phyloP scores from a whole-genome alignment of 2,113 vertebrate species.

The Oryctolagus cuniculus region mOryCun1.1 NC_091443.1:32747001-32747500 shows the following conservation, averaged over 20 bases:
- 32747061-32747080: not conserved
- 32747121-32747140: not conserved
- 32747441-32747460: not conserved
- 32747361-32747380: not conserved
- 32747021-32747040: not conserved
- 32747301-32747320: not conserved
- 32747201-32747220: not conserved
- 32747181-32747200: not conserved
- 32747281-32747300: not conserved
- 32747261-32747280: not conserved
- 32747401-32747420: not conserved
- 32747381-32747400: not conserved
- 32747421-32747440: not conserved
- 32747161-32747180: not conserved
- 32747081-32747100: not conserved
- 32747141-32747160: not conserved
- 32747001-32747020: not conserved
- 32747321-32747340: not conserved
- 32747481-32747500: not conserved
- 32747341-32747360: not conserved
- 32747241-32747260: not conserved
- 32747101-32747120: not conserved
- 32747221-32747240: not conserved
- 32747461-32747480: not conserved
- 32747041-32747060: not conserved